Evolutionary conservation across 2,888 invertebrate genomes (phyloP), one percentile per base, ranked within the genome.

Genomic region (Lithophane ornitopus): DNA sequence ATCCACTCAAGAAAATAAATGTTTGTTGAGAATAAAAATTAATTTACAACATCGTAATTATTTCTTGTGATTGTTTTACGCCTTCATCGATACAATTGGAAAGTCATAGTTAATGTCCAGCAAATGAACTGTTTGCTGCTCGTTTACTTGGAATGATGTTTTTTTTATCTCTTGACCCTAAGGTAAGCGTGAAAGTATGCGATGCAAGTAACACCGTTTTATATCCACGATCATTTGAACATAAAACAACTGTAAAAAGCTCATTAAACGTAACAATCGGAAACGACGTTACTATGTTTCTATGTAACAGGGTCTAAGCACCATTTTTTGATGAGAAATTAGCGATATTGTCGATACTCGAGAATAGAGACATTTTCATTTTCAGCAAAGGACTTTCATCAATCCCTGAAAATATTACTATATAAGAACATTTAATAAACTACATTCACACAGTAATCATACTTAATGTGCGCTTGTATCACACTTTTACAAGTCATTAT

Each of bases 401-500:
- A 41, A 67, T 49, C 4, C 9, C 39, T 44, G 39, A 39, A 67
- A 19, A 6, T 39, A 68, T 3, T 4, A 52, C 22, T 9, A 54
- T 7, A 34, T 7, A 70, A 56, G 6, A 34, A 56, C 16, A 71
- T 39, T 1, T 56, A 71, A n/a, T 41, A 46, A 56, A 26, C 22
- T 52, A 28, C 59, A 46, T 54, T 49, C 39, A 39, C 14, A 8
- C 54, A 62, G 52, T 46, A 44, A 80, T 39, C 49, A 59, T 74
- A 41, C 46, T 39, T 58, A 44, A 46, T 22, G 61, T 56, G 59
- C 44, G 44, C 49, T 34, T 59, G 28, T 56, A 14, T 8, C 22
- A 46, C 46, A 65, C 26, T 63, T 68, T 75, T 67, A 84, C 84
- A 80, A 72, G 65, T 61, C 69, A 73, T 77, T 78, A 82, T 82